Evolutionary conservation across 2,888 invertebrate species (phyloP).

Genomic region (Protonemura montana): DNA sequence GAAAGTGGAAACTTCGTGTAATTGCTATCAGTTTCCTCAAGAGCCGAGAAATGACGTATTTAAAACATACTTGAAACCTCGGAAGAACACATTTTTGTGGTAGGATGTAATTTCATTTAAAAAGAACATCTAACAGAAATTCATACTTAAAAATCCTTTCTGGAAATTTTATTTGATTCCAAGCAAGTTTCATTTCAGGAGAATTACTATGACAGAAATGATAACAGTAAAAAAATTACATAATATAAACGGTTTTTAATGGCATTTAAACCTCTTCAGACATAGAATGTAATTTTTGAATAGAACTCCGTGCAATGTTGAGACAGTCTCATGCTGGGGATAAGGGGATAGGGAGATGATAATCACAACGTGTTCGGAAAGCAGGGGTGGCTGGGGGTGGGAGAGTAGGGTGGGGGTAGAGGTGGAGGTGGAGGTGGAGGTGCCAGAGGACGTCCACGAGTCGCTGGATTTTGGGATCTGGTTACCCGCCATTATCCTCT

Average conservation of each 20-base stretch:
- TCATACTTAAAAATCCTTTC: constrained; percentile 10
- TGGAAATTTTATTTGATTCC: constrained; percentile 16
- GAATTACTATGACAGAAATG: constrained; percentile 28
- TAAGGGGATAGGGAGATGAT: not conserved
- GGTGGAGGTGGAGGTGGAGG: not conserved
- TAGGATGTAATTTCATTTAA: constrained; percentile 23
- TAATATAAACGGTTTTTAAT: constrained; percentile 39
- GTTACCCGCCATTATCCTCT: not conserved
- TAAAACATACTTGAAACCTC: not conserved
- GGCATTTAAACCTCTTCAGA: constrained; percentile 24
- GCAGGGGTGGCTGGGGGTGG: not conserved
- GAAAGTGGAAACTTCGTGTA: not conserved
- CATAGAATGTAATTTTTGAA: not conserved
- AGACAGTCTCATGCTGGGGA: not conserved
- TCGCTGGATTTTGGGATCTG: not conserved
- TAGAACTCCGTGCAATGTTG: not conserved
- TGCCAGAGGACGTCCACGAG: not conserved
- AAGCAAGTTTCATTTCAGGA: constrained; percentile 26
- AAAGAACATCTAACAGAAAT: constrained; percentile 1
- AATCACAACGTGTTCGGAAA: not conserved
- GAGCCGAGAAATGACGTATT: not conserved
- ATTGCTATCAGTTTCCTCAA: not conserved
- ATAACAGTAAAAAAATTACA: constrained; percentile 27
- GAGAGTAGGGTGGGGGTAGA: not conserved
- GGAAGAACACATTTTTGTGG: not conserved